Conservation (phyloP, 64 coral and sea anemone species). For the Montipora sp. region DNA sequence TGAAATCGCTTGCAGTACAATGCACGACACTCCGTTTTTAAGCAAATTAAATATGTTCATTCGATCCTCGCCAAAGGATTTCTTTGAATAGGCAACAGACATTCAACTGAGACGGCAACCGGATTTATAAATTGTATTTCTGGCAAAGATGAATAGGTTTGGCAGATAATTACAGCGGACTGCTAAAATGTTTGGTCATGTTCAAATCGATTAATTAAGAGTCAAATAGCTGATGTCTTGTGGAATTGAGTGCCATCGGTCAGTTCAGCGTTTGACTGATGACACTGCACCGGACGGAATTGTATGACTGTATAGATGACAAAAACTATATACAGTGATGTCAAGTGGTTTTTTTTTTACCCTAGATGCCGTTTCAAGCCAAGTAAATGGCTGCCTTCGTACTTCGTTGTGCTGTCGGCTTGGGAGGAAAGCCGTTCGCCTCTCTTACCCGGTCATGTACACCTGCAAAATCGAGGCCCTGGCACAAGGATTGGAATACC, state of each 20-base stretch:
- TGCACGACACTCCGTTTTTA: background rate
- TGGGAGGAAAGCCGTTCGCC: slow-evolving; percentile 26
- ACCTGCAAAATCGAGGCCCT: slow-evolving; percentile 38
- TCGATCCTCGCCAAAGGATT: too few species aligned
- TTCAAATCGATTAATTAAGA: background rate
- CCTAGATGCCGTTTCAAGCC: background rate
- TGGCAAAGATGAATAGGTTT: background rate
- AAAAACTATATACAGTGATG: background rate
- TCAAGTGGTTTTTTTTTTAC: background rate
- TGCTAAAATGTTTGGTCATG: background rate
- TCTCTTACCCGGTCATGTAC: slow-evolving; percentile 1
- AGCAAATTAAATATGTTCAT: too few species aligned
- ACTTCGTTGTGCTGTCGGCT: slow-evolving; percentile 1
- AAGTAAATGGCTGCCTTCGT: background rate
- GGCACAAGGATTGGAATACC: slow-evolving; percentile 11
- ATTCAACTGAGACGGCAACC: background rate
- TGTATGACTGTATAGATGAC: too few species aligned
- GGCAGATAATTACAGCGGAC: background rate
- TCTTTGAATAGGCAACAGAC: background rate
- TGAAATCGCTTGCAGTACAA: background rate
- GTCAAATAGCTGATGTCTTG: too few species aligned
- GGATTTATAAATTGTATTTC: background rate
- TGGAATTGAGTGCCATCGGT: too few species aligned
- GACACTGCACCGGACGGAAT: too few species aligned
- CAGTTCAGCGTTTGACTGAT: too few species aligned